Base-by-base conservation (phyloP, 2,888 invertebrate species). In the Diachrysia chrysitis region DNA sequence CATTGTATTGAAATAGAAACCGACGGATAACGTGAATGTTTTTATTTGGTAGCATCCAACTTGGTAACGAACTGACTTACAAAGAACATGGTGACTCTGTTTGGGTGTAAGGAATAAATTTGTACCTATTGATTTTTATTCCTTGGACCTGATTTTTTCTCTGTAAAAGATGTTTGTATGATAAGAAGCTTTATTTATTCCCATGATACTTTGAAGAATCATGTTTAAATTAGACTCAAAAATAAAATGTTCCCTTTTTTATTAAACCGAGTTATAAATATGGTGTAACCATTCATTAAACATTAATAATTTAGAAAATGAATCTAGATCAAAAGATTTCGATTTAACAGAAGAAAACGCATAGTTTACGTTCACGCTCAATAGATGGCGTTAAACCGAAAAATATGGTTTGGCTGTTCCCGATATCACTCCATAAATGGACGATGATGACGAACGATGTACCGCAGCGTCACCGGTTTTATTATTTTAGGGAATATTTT, bases 1-100 rank as follows among this genome's bases (percentile, higher is more conserved):
- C 82, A 83, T 83, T 83, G 83, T 81, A 81, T 83, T 78, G 81
- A 81, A 81, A 81, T 81, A 73, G 82, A 73, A 81, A 76, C 83
- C 69, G 17, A 61, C 58, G 25, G 25, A 66, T 71, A 58, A 58
- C 58, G 63, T 66, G 29, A 78, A 65, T 76, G 78, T 72, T 83
- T 82, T 83, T 83, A 81, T 83, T 81, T 78, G 54, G 60, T 59
- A 69, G 32, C 54, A 63, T 57, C 58, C 51, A 59, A 75, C 61
- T 73, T 71, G 65, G 65, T 83, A 81, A 83, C 68, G 81, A 83
- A 71, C 66, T 12, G 57, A 68, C 56, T 67, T 68, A 59, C n/a
- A 55, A 35, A 37, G 46, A 48, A 59, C 17, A 6, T 12, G 37
- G 25, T 23, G 10, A 21, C 17, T 29, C 14, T 42, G 3, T 9